These are phyloP conservation scores for Petrosia ficiformis DNA, from an alignment of 37 sponge, comb jelly and placozoan genomes.

Conservation along the genomic window DNA sequence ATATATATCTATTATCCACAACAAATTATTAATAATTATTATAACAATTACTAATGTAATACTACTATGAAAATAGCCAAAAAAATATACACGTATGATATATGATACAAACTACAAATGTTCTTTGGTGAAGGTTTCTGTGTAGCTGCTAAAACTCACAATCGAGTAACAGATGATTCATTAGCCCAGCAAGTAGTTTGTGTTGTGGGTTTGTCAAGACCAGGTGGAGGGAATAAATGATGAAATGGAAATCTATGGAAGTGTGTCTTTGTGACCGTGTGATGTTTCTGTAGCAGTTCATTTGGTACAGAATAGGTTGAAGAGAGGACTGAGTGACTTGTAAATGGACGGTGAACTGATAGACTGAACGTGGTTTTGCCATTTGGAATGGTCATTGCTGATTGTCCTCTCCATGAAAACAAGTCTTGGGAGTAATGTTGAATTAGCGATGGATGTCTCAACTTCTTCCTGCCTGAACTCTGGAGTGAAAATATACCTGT, in stretches of 20 bases:
- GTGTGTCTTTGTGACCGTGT: slow-evolving; percentile 26
- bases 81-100: too few species aligned
- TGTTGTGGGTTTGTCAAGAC: neutral
- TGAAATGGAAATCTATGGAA: slow-evolving; percentile 45
- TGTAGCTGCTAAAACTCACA: slow-evolving; percentile 50
- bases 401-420: slow-evolving; percentile 11
- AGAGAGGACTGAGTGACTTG: too few species aligned
- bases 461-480: slow-evolving; percentile 52
- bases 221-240: slow-evolving; percentile 15
- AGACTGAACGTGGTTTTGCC: too few species aligned
- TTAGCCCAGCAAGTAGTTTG: neutral
- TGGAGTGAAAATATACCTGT: slow-evolving; percentile 34
- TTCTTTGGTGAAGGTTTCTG: slow-evolving; percentile 39
- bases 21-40: too few species aligned
- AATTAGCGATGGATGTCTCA: neutral
- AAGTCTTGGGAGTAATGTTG: slow-evolving; percentile 58
- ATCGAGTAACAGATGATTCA: slow-evolving; percentile 24
- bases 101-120: slow-evolving; percentile 22
- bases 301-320: slow-evolving; percentile 4
- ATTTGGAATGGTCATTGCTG: too few species aligned
- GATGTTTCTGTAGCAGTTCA: slow-evolving; percentile 20
- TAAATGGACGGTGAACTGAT: too few species aligned
- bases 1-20: too few species aligned
- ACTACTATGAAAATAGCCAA: too few species aligned
- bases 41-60: too few species aligned